These are phyloP conservation scores for Prorops nasuta DNA, from an alignment of 1,140 invertebrate genomes.

Conservation along the genomic window DNA sequence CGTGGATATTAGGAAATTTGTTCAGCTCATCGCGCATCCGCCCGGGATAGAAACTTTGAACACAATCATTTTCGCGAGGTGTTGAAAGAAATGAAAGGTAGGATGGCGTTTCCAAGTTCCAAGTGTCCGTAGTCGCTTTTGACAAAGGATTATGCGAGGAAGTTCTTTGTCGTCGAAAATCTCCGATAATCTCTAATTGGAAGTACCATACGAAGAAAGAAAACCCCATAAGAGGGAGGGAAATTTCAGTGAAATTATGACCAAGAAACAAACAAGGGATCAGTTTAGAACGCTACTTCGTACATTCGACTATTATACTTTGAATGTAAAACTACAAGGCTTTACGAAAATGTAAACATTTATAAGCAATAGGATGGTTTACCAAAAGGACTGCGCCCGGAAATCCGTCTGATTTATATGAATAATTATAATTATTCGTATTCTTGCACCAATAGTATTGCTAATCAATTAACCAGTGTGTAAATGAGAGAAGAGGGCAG, in stretches of 20 bases:
- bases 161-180: constrained; percentile 22
- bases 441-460: too few relatives aligned
- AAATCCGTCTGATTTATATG: too few relatives aligned
- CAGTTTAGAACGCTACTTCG: constrained; percentile 50
- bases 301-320: constrained; percentile 36
- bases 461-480: too few relatives aligned
- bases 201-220: constrained; percentile 5
- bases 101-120: constrained; percentile 8
- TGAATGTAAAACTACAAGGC: too few relatives aligned
- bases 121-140: constrained; percentile 3
- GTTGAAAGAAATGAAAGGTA: neutral
- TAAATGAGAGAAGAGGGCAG: too few relatives aligned
- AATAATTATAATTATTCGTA: too few relatives aligned
- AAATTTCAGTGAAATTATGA: constrained; percentile 46
- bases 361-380: too few relatives aligned
- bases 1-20: constrained; percentile 25
- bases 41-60: constrained; percentile 30
- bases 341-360: too few relatives aligned
- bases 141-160: constrained; percentile 4
- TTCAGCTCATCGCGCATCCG: constrained; percentile 25
- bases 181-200: constrained; percentile 12
- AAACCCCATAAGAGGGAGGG: constrained; percentile 1
- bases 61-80: too few relatives aligned
- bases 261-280: constrained; percentile 50
- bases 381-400: too few relatives aligned